Conservation (phyloP, 2,888 invertebrate genomes). For the Phymatocera aterrima region DNA sequence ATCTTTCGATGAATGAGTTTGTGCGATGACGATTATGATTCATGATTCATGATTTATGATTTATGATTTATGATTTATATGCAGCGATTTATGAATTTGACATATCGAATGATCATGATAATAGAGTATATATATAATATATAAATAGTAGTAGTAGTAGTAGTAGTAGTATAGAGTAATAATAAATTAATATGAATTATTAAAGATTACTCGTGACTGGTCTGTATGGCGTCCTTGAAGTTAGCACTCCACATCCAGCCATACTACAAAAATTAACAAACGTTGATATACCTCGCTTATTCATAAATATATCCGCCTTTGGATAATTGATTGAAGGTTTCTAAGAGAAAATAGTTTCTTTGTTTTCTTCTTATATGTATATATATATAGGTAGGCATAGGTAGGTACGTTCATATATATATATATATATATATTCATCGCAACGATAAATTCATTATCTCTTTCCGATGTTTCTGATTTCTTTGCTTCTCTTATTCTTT, state of each 20-base stretch:
- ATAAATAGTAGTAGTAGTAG: constrained; percentile 62
- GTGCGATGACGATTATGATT: too few relatives aligned
- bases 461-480: too few relatives aligned
- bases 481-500: too few relatives aligned
- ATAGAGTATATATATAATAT: constrained; percentile 64
- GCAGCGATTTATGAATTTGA: too few relatives aligned
- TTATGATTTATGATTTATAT: too few relatives aligned
- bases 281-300: constrained; percentile 47
- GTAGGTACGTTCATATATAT: neutral
- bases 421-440: constrained; percentile 21
- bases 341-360: too few relatives aligned
- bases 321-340: constrained; percentile 36
- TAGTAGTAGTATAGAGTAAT: constrained; percentile 67
- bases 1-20: too few relatives aligned
- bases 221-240: constrained; percentile 95
- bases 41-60: too few relatives aligned
- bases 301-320: constrained; percentile 43
- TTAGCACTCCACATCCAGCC: constrained; percentile 97
- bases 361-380: constrained; percentile 18
- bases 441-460: constrained; percentile 13
- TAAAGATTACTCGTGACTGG: constrained; percentile 87
- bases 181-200: constrained; percentile 68
- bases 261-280: constrained; percentile 82
- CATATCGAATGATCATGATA: constrained; percentile 64
- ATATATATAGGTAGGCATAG: too few relatives aligned